Evolutionary conservation across 2,888 invertebrate species (phyloP).

Genomic region (Drosophila longiperda): DNA sequence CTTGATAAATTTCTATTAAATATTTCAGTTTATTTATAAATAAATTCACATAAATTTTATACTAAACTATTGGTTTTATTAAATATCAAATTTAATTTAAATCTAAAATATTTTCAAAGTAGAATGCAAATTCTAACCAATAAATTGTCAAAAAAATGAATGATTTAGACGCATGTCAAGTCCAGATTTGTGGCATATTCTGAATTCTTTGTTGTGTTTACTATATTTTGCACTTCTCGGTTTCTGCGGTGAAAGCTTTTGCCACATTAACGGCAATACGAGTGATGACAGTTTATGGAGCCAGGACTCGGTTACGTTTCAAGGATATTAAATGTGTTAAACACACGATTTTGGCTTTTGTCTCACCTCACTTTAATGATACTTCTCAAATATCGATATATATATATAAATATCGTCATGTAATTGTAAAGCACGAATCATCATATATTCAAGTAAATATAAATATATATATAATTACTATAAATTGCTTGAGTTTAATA

Average conservation of each 20-base stretch:
- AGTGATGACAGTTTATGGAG: constrained; percentile 40
- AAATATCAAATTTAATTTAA: neutral
- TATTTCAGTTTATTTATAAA: neutral
- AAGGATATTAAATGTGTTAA: constrained; percentile 29
- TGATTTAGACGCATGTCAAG: constrained; percentile 23
- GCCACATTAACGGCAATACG: constrained; percentile 62
- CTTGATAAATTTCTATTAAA: neutral
- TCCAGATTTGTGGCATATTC: constrained; percentile 27
- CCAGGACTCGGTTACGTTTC: constrained; percentile 14
- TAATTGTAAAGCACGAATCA: neutral
- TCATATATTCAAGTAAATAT: neutral
- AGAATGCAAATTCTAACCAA: neutral
- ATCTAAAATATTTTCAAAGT: neutral
- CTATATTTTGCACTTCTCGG: constrained; percentile 51
- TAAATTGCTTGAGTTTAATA: constrained; percentile 39
- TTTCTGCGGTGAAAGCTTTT: constrained; percentile 45
- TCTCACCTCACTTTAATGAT: constrained; percentile 21
- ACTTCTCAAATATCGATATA: neutral
- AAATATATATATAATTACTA: neutral
- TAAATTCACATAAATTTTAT: neutral
- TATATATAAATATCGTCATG: neutral
- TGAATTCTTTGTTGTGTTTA: constrained; percentile 36
- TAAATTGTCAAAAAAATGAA: constrained; percentile 6
- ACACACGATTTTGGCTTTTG: neutral
- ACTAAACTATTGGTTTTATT: neutral